phyloP scores from a whole-genome alignment of 2,888 invertebrate species.

The Eulithis prunata region DNA sequence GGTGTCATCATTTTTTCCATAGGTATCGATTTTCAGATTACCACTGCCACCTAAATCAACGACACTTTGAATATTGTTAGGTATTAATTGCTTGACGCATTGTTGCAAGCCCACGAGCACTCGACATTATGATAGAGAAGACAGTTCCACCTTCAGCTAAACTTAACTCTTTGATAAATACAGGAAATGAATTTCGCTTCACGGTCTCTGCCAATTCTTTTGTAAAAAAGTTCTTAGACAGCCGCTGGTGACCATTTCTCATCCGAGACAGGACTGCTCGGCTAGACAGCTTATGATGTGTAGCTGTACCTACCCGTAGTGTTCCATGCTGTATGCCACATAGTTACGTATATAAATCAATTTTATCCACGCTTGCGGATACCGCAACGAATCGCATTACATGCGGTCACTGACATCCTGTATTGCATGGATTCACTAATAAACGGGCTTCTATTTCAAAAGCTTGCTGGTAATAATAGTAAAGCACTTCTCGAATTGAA shows the following conservation, averaged over 20 bases:
- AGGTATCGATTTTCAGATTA: conserved; percentile 1
- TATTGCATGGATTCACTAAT: conserved; percentile 66
- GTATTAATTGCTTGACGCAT: too few relatives aligned
- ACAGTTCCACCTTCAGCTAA: not conserved
- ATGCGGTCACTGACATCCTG: conserved; percentile 76
- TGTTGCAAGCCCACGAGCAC: too few relatives aligned
- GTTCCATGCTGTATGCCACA: conserved; percentile 46
- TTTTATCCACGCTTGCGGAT: conserved; percentile 70
- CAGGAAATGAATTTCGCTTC: conserved; percentile 51
- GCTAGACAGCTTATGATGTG: conserved; percentile 33
- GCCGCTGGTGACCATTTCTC: conserved; percentile 40
- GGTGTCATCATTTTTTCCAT: conserved; percentile 15
- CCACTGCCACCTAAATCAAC: not conserved
- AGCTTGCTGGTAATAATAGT: conserved; percentile 6
- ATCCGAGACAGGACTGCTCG: conserved; percentile 38
- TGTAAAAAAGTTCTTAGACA: conserved; percentile 35
- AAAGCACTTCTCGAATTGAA: conserved; percentile 6
- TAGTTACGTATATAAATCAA: conserved; percentile 66
- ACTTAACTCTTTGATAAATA: conserved; percentile 17
- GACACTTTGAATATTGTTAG: not conserved
- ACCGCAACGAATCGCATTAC: conserved; percentile 74
- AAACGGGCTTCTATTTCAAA: conserved; percentile 34
- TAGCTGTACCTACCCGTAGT: conserved; percentile 36
- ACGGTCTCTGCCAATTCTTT: conserved; percentile 51
- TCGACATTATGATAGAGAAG: not conserved